Percentiles rank a stretch among this genome's conserved stretches.
Conservation (phyloP, 30 jellyfish, hydroid and myxozoan genomes). For the Nemopilema nomurai region DNA sequence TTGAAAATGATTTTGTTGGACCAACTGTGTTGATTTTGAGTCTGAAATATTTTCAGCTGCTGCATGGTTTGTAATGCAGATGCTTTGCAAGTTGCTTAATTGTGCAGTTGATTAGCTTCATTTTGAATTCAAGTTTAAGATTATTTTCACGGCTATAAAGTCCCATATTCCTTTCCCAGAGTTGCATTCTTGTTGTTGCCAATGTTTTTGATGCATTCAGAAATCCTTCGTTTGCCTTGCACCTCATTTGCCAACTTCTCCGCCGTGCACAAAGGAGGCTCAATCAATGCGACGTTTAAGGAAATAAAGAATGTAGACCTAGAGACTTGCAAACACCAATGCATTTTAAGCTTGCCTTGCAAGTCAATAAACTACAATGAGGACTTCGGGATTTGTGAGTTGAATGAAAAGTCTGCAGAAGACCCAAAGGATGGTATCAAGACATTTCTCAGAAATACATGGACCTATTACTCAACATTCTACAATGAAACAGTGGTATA, state of each 20-base stretch:
- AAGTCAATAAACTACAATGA: background rate
- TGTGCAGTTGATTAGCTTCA: background rate
- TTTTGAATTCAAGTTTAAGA: background rate
- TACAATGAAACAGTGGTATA: constrained; percentile 2
- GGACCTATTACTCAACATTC: constrained; percentile 4
- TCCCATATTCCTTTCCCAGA: background rate
- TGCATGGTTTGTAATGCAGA: too few species aligned
- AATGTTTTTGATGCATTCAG: background rate
- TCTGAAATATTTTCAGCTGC: background rate
- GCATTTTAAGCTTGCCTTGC: background rate
- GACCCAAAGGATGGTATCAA: constrained; percentile 1
- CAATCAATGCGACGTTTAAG: background rate
- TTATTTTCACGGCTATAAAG: background rate
- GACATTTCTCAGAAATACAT: background rate
- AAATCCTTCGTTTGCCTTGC: constrained; percentile 4
- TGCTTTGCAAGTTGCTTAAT: too few species aligned
- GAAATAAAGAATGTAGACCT: background rate
- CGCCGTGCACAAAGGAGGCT: background rate
- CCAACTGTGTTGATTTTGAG: background rate
- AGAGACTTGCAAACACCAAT: background rate
- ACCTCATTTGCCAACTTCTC: constrained; percentile 1
- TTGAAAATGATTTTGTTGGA: too few species aligned
- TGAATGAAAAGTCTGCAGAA: background rate
- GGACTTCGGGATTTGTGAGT: background rate
- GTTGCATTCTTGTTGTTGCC: background rate